Evolutionary conservation across 2,888 invertebrate species (phyloP).

Genomic region (Phanerotoma sp.): DNA sequence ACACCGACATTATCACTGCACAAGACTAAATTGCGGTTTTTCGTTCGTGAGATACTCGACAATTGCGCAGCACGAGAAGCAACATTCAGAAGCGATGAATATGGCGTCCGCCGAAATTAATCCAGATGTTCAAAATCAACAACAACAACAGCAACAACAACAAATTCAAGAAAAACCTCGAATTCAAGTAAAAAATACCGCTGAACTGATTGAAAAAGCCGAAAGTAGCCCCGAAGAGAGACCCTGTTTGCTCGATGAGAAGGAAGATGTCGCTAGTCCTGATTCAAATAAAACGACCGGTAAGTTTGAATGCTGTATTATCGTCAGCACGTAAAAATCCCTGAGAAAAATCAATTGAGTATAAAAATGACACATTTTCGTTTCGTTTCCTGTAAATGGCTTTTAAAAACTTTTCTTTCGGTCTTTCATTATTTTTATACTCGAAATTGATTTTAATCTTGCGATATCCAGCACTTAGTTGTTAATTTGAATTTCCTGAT

Average conservation of each 20-base stretch:
- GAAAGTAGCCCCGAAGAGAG: conserved; percentile 33
- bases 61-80: conserved; percentile 72
- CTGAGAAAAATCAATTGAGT: no score
- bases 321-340: conserved; percentile 35
- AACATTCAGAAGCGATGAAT: conserved; percentile 63
- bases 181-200: conserved; percentile 54
- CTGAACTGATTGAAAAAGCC: conserved; percentile 53
- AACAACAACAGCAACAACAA: conserved; percentile 6
- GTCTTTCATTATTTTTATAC: no score
- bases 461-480: no score
- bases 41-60: conserved; percentile 74
- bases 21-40: conserved; percentile 69
- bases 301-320: conserved; percentile 41
- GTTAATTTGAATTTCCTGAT: no score
- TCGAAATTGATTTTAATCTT: no score
- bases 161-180: conserved; percentile 47
- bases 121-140: conserved; percentile 31
- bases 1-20: conserved; percentile 78
- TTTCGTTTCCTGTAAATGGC: no score
- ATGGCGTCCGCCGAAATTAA: no score
- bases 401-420: no score
- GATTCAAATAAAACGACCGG: conserved; percentile 54
- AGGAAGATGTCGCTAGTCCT: conserved; percentile 47
- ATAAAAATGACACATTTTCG: no score
- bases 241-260: conserved; percentile 31